phyloP scores from a whole-genome alignment of 2,797 vertebrate genomes.

The Gymnocypris eckloni region DNA sequence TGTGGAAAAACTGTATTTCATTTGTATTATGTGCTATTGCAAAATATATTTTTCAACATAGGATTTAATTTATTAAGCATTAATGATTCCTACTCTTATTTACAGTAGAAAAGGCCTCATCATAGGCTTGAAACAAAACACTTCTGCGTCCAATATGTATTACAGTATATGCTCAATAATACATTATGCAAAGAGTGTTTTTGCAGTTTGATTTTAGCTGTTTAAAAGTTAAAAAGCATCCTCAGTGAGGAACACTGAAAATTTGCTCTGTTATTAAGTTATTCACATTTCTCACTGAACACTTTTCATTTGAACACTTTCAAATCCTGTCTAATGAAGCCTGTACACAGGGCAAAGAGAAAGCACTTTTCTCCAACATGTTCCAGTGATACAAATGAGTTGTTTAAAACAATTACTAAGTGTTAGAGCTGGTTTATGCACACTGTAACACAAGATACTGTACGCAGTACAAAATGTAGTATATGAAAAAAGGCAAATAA shows the following conservation, averaged over 20 bases:
- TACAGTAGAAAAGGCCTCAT: neutral
- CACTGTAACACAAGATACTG: neutral
- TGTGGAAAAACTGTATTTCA: neutral
- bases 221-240: neutral
- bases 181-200: neutral
- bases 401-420: neutral
- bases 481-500: neutral
- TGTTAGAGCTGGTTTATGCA: neutral
- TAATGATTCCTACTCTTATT: neutral
- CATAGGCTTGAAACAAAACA: neutral
- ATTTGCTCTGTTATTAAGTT: neutral
- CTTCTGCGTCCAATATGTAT: neutral
- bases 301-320: constrained; percentile 1
- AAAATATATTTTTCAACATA: neutral
- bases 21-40: neutral
- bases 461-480: neutral
- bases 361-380: neutral
- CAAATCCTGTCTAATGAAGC: neutral
- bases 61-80: neutral
- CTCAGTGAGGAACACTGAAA: neutral
- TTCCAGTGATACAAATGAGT: neutral
- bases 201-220: neutral
- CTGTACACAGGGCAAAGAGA: neutral
- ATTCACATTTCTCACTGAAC: neutral
- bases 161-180: neutral